phyloP scores from a whole-genome alignment of 2,888 invertebrate genomes.

The Muschampia plurimacula region DNA sequence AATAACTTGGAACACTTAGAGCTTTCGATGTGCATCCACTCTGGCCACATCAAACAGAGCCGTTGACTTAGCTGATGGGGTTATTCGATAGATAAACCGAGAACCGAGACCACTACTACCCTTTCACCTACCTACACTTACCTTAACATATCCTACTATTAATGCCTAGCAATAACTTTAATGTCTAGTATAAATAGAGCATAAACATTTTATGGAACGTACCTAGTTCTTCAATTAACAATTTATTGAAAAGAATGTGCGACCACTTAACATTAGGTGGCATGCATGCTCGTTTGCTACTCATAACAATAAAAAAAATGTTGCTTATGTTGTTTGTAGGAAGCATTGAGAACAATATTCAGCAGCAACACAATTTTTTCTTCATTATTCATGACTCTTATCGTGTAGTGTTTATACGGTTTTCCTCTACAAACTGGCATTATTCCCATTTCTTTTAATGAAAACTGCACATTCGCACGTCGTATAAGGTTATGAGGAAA shows the following conservation, averaged over 20 bases:
- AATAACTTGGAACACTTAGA: constrained; percentile 70
- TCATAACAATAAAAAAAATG: too few relatives aligned
- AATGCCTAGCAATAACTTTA: not conserved
- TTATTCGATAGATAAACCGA: constrained; percentile 67
- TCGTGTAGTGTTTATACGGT: not conserved
- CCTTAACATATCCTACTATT: not conserved
- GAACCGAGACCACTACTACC: constrained; percentile 47
- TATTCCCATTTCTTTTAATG: constrained; percentile 1
- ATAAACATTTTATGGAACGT: not conserved
- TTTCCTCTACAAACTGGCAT: not conserved
- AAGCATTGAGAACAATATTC: too few relatives aligned
- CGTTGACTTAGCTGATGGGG: constrained; percentile 70
- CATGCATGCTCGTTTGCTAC: too few relatives aligned
- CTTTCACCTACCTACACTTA: constrained; percentile 32
- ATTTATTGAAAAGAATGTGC: too few relatives aligned
- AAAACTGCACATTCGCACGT: not conserved
- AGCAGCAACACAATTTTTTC: not conserved
- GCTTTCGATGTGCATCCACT: constrained; percentile 57
- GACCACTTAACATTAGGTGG: too few relatives aligned
- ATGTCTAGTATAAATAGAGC: not conserved
- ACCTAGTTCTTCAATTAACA: too few relatives aligned
- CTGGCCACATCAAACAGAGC: constrained; percentile 64
- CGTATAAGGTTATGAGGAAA: constrained; percentile 22
- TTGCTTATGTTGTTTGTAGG: too few relatives aligned
- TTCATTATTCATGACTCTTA: not conserved